These are phyloP conservation scores for Lucilia sericata DNA, from an alignment of 1,140 invertebrate species.

Conservation along the genomic window DNA sequence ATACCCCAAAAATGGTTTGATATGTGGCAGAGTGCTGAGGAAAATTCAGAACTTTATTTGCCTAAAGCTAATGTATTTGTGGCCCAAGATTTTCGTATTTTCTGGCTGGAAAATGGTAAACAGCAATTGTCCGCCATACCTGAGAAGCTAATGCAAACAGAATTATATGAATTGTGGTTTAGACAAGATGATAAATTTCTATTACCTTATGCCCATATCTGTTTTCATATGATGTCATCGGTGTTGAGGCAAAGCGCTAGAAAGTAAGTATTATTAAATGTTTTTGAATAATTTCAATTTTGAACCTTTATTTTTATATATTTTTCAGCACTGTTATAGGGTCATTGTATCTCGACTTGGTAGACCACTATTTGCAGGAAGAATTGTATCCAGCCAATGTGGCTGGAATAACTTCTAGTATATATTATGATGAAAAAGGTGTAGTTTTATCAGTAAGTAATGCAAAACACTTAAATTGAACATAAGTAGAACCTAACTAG, in stretches of 20 bases:
- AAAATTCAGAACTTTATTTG: slow-evolving; percentile 74
- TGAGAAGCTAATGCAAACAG: slow-evolving; percentile 73
- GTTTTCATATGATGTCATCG: slow-evolving; percentile 80
- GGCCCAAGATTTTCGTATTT: slow-evolving; percentile 82
- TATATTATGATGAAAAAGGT: slow-evolving; percentile 75
- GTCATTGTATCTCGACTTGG: slow-evolving; percentile 73
- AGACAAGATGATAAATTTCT: slow-evolving; percentile 87
- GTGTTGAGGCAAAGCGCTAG: slow-evolving; percentile 72
- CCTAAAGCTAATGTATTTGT: slow-evolving; percentile 87
- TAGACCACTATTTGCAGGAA: slow-evolving; percentile 76
- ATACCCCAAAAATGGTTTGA: slow-evolving; percentile 73
- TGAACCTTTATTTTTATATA: not conserved
- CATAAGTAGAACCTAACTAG: too few species aligned
- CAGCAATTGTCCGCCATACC: slow-evolving; percentile 71
- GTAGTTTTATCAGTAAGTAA: slow-evolving; percentile 75
- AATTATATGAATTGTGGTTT: slow-evolving; percentile 84
- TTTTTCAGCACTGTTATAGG: slow-evolving; percentile 71
- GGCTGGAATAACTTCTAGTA: slow-evolving; percentile 76
- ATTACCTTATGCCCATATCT: slow-evolving; percentile 82
- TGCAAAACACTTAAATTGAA: not conserved
- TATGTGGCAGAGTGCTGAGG: slow-evolving; percentile 72
- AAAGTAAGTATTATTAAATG: slow-evolving; percentile 71
- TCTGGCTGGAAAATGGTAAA: slow-evolving; percentile 62
- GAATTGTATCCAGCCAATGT: slow-evolving; percentile 82
- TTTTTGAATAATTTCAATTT: not conserved